Evolutionary conservation across 2,888 invertebrate genomes (phyloP), one percentile per base, ranked within the genome.

Genomic region (Tethea ocularis): DNA sequence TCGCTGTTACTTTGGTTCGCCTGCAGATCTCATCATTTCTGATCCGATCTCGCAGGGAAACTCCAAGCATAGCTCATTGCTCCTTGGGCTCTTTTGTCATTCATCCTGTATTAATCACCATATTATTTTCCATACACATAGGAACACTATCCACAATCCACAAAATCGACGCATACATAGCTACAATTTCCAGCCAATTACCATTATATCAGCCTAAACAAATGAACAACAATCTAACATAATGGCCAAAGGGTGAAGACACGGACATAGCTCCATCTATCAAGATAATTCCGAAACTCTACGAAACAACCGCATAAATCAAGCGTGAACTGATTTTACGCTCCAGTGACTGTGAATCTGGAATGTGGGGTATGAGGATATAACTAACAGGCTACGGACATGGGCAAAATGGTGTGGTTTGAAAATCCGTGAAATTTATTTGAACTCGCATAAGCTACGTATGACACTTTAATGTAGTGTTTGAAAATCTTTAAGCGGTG

Each of bases 291-390:
- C 57, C 67, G 63, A 70, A 69, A 75, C 64, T 68, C 64, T 54
- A 56, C 23, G 61, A 61, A 62, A 62, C 20, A 65, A 60, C 63
- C 61, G 66, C 65, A 74, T 75, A 80, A 78, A 81, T 80, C 74
- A 75, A 62, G 63, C 69, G 64, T 69, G 71, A 77, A 75, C 74
- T 73, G 80, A 81, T 80, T 80, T 74, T 68, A 70, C 61, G 70
- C 72, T 71, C 63, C 65, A 64, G 63, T 68, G 68, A 66, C 60
- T 64, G 52, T 55, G 69, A 70, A 70, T 72, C 59, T 59, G 62
- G 58, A 64, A 52, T 59, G 64, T 61, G 60, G 61, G 64, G 64
- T 59, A 60, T 20, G 17, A 36, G 41, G 7, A 57, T 33, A 23
- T 54, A 51, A 55, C 33, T 22, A 20, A 38, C 33, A 15, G 17